Percentiles rank a stretch among this genome's conserved stretches.
Conservation (phyloP, 2,113 vertebrate genomes). For the Brienomyrus longianalis region DNA sequence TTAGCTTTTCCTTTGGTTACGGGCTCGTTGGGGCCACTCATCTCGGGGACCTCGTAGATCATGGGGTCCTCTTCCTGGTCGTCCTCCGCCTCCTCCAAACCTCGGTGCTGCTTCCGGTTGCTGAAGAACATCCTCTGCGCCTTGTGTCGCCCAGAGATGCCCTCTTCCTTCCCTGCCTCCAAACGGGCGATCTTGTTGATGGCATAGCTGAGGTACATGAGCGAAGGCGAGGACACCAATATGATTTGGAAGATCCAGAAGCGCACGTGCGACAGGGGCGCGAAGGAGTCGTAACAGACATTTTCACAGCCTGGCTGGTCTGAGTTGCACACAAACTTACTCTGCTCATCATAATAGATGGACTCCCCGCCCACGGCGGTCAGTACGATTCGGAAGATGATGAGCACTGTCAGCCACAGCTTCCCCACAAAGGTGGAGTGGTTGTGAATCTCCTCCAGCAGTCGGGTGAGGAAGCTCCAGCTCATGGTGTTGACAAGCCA, state of each 20-base stretch:
- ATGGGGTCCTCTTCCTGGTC: conserved; percentile 86
- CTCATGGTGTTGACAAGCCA: conserved; percentile 69
- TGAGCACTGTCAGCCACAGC: conserved; percentile 84
- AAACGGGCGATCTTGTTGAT: conserved; percentile 80
- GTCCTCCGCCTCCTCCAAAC: conserved; percentile 75
- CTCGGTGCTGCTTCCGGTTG: conserved; percentile 70
- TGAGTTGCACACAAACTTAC: conserved; percentile 90
- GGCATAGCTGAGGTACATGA: conserved; percentile 87
- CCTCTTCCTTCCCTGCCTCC: conserved; percentile 55
- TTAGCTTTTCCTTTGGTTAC: conserved; percentile 40
- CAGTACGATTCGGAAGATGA: conserved; percentile 88
- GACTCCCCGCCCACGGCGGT: conserved; percentile 89
- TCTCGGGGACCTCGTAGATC: conserved; percentile 80
- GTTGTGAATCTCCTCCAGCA: conserved; percentile 94
- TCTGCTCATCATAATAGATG: conserved; percentile 93
- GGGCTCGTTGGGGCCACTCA: conserved; percentile 57
- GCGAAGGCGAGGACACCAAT: conserved; percentile 75
- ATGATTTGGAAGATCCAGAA: conserved; percentile 98
- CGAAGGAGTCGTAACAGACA: conserved; percentile 85
- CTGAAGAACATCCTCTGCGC: conserved; percentile 56
- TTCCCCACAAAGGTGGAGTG: conserved; percentile 95
- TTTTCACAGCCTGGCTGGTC: conserved; percentile 90
- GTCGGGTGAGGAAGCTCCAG: conserved; percentile 91
- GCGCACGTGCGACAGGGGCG: conserved; percentile 84
- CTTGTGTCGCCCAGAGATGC: conserved; percentile 39